Conservation (phyloP, 1,140 invertebrate genomes). For the Lanistes nyassanus region DNA sequence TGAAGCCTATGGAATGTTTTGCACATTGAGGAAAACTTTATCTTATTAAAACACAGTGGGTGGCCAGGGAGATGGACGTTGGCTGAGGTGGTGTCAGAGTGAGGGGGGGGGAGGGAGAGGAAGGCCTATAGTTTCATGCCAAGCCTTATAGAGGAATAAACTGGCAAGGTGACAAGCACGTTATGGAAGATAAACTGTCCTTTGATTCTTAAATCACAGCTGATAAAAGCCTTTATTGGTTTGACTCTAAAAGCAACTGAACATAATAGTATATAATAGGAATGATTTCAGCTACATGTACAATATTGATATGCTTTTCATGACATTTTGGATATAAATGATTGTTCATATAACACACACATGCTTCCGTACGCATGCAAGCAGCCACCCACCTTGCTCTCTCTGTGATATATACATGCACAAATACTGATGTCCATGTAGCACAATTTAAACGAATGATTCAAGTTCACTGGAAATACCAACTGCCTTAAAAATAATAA, state of each 20-base stretch:
- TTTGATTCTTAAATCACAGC: too few relatives aligned
- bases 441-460: neutral
- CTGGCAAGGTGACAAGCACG: too few relatives aligned
- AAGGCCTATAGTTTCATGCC: too few relatives aligned
- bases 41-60: too few relatives aligned
- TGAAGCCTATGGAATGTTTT: too few relatives aligned
- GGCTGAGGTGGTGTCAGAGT: too few relatives aligned
- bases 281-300: conserved; percentile 18
- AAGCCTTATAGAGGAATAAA: too few relatives aligned
- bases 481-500: neutral
- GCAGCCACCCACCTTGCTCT: neutral
- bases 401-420: neutral
- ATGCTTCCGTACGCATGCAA: neutral
- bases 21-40: too few relatives aligned
- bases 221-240: too few relatives aligned
- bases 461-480: neutral
- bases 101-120: too few relatives aligned
- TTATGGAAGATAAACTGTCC: too few relatives aligned
- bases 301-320: conserved; percentile 20
- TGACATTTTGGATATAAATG: neutral
- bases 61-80: too few relatives aligned
- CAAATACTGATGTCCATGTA: neutral
- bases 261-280: conserved; percentile 13
- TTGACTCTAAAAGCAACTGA: neutral
- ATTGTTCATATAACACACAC: neutral